Percentiles rank a stretch among this genome's conserved stretches.
Evolutionary conservation across 2,113 vertebrate species (phyloP).

Genomic region (Barnardius zonarius): DNA sequence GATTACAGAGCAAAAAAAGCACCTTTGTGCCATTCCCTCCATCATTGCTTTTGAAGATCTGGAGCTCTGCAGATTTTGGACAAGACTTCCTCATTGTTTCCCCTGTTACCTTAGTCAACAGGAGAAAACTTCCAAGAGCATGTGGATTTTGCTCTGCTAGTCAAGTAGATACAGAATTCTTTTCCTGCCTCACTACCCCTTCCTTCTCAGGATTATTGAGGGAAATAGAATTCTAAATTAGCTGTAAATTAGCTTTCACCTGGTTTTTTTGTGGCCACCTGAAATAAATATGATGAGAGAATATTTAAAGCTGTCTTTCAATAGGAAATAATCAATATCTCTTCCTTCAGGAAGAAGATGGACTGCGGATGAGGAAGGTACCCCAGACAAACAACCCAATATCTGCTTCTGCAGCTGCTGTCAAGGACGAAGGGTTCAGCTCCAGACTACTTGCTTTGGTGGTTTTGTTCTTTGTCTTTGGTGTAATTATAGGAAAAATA

Average conservation of each 20-base stretch:
- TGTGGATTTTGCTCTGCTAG: neutral
- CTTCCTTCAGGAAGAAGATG: slow-evolving; percentile 86
- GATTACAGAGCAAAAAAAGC: neutral
- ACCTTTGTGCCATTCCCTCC: neutral
- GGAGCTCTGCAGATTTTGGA: neutral
- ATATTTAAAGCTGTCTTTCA: neutral
- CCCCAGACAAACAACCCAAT: slow-evolving; percentile 82
- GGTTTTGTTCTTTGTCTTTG: slow-evolving; percentile 93
- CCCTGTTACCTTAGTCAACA: neutral
- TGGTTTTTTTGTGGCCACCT: neutral
- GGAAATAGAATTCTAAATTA: neutral
- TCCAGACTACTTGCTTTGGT: slow-evolving; percentile 86
- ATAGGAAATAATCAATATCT: neutral
- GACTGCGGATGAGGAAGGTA: slow-evolving; percentile 90
- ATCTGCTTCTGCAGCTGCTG: slow-evolving; percentile 67
- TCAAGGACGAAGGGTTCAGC: slow-evolving; percentile 89
- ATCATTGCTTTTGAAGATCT: neutral
- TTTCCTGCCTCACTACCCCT: neutral
- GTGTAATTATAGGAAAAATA: slow-evolving; percentile 93
- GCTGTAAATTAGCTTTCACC: neutral
- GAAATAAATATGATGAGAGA: neutral
- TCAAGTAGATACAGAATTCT: neutral
- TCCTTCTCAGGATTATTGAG: neutral
- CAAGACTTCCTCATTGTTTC: neutral
- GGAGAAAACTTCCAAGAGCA: neutral